phyloP scores from a whole-genome alignment of 2,888 invertebrate genomes.

The Pollenia labialis region DNA sequence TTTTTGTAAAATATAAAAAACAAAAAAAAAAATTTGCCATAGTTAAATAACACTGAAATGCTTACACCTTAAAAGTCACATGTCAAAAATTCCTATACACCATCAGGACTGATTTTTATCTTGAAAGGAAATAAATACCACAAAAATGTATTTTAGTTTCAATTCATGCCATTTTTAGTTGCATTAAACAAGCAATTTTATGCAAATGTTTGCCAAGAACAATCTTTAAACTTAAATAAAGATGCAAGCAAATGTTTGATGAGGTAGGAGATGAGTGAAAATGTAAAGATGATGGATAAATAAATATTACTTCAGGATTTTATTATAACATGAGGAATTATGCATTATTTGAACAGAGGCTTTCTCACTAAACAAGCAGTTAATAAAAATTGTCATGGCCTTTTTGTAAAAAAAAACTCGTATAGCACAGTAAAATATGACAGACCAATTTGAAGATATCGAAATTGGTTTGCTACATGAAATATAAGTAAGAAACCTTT shows the following conservation, averaged over 20 bases:
- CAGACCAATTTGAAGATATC: too few species aligned
- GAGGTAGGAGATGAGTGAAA: conserved; percentile 18
- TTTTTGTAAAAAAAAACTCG: too few species aligned
- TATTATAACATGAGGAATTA: too few species aligned
- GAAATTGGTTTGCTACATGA: too few species aligned
- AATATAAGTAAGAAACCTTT: too few species aligned
- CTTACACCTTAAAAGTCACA: conserved; percentile 55
- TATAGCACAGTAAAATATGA: too few species aligned
- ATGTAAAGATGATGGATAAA: not conserved
- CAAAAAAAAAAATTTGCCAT: not conserved
- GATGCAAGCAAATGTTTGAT: not conserved
- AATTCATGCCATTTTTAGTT: conserved; percentile 26
- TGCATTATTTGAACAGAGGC: too few species aligned
- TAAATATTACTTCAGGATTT: too few species aligned
- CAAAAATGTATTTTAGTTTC: conserved; percentile 58
- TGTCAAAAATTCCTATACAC: conserved; percentile 59
- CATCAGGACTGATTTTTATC: conserved; percentile 70
- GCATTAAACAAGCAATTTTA: conserved; percentile 50
- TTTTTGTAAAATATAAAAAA: not conserved
- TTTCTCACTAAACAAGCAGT: too few species aligned
- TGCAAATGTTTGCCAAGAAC: conserved; percentile 48
- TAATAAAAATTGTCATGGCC: too few species aligned
- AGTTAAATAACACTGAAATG: conserved; percentile 3
- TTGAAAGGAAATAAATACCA: conserved; percentile 69
- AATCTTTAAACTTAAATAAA: not conserved